Conservation (phyloP, 2,113 vertebrate genomes). For the Columba livia region DNA sequence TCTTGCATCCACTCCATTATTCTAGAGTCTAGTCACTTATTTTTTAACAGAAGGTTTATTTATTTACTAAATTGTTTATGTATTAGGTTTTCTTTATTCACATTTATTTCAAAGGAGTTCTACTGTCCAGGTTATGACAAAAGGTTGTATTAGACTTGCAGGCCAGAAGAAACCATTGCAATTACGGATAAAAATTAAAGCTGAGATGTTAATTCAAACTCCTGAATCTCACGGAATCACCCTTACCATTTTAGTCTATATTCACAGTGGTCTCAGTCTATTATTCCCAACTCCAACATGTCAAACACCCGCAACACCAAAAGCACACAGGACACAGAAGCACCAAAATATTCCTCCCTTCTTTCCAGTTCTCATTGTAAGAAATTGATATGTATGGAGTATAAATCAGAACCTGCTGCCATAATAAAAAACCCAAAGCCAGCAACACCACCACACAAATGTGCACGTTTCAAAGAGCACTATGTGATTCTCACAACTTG, state of each 20-base stretch:
- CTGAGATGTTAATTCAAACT: background rate
- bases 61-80: background rate
- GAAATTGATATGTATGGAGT: background rate
- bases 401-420: background rate
- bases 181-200: background rate
- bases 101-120: background rate
- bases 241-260: background rate
- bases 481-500: background rate
- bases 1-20: background rate
- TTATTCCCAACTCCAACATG: background rate
- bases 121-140: background rate
- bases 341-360: background rate
- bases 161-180: background rate
- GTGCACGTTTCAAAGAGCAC: background rate
- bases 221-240: background rate
- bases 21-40: background rate
- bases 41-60: background rate
- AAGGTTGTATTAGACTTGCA: background rate
- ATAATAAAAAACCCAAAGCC: background rate
- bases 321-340: background rate
- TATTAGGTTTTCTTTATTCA: background rate
- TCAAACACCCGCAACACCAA: background rate
- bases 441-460: background rate
- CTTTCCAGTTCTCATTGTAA: background rate
- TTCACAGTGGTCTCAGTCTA: background rate